These are phyloP conservation scores for Epinephelus cyanopodus DNA, from an alignment of 2,113 vertebrate species.

Conservation along the genomic window DNA sequence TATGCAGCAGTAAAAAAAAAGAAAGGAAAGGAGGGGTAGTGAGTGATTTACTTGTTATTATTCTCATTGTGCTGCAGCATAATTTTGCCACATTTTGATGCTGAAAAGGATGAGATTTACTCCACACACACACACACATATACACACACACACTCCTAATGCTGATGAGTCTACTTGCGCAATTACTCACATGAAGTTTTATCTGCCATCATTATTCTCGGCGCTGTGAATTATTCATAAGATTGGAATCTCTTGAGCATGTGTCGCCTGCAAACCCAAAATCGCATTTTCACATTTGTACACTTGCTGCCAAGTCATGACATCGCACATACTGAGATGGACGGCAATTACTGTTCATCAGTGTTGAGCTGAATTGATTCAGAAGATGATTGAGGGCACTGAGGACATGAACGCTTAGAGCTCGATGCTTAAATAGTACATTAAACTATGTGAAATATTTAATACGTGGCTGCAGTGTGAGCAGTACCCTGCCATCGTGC, in stretches of 20 bases:
- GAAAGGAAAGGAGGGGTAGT: conserved; percentile 46
- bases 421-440: not conserved
- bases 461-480: not conserved
- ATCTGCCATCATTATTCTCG: conserved; percentile 39
- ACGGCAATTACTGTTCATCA: conserved; percentile 58
- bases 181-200: conserved; percentile 56
- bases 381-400: conserved; percentile 17
- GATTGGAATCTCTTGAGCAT: conserved; percentile 28
- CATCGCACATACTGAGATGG: conserved; percentile 55
- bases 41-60: conserved; percentile 80
- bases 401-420: not conserved
- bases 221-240: conserved; percentile 60
- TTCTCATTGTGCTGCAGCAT: conserved; percentile 62
- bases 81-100: conserved; percentile 53
- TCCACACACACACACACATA: conserved; percentile 15
- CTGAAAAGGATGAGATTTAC: conserved; percentile 52
- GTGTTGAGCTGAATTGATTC: conserved; percentile 43
- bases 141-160: conserved; percentile 10
- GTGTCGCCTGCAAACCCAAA: conserved; percentile 44
- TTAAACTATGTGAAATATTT: conserved; percentile 10
- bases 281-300: conserved; percentile 47
- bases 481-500: not conserved
- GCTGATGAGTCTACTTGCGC: conserved; percentile 42
- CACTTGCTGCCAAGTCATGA: conserved; percentile 47
- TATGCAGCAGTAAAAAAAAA: conserved; percentile 48